Evolutionary conservation across 2,797 vertebrate genomes (phyloP), one percentile per base, ranked within the genome.

Genomic region (Muraenolepis orangiensis): DNA sequence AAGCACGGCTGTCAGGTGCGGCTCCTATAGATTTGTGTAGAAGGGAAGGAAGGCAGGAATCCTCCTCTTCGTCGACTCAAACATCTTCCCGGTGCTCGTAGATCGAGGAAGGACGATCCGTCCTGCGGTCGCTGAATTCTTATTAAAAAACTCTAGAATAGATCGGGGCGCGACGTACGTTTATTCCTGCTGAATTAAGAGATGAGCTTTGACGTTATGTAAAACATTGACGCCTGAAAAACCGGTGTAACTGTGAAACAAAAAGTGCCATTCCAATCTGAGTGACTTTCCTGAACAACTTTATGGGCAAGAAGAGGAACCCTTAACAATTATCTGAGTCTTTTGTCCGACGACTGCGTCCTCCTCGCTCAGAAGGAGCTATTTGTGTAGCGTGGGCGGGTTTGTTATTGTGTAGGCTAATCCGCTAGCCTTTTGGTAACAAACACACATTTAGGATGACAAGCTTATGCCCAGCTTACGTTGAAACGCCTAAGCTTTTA

Each of bases 1-100:
- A 94, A 89, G 46, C 46, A 18, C 46, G 18, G 16, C 46, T 51
- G 46, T 51, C 46, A 51, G 46, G 16, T 16, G 16, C 2, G 46
- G 46, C 46, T 18, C 46, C 46, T 51, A 51, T 51, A 5, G 46
- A 51, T 51, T 42, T 51, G 16, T 20, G 46, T 6, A n/a, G 46
- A 4, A 51, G 46, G 46, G 16, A 20, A 40, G 38, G 40, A 42
- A 42, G 40, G n/a, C n/a, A n/a, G n/a, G n/a, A n/a, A n/a, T n/a
- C n/a, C n/a, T 34, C 32, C 38, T 40, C 4, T 1, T 46, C 5
- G 6, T 18, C 46, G 12, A 2, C 46, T 20, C 46, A 3, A 34
- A 34, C n/a, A n/a, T n/a, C 18, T n/a, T 20, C 46, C 3, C 2
- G 1, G 46, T 16, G n/a, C n/a, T n/a, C 16, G 2, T 4, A 14